These are phyloP conservation scores for Rhynchonycteris naso DNA, from an alignment of 2,797 vertebrate species.

Conservation along the genomic window DNA sequence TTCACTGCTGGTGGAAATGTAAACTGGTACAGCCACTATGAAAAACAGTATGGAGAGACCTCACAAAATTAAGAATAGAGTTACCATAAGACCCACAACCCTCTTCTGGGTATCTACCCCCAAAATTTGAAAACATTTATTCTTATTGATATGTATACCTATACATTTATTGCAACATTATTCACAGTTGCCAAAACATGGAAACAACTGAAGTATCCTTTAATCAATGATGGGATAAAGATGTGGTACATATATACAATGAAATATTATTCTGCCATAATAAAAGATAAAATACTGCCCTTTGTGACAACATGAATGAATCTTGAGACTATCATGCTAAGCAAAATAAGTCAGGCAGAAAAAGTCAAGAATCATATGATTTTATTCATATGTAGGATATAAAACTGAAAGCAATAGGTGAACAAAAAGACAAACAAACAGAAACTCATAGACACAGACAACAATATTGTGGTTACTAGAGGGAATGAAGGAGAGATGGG, in stretches of 20 bases:
- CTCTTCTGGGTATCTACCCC: neutral
- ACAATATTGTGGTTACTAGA: neutral
- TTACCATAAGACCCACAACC: neutral
- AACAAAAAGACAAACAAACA: neutral
- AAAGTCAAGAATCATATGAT: neutral
- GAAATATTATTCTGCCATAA: neutral
- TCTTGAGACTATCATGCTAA: neutral
- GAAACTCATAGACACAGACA: neutral
- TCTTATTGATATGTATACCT: neutral
- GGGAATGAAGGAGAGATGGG: neutral
- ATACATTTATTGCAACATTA: neutral
- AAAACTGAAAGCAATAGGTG: neutral
- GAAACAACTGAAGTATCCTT: neutral
- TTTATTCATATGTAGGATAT: neutral
- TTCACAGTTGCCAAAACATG: neutral
- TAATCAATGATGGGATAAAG: neutral
- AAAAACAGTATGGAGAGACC: neutral
- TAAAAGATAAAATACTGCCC: neutral
- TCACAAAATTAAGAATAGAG: neutral
- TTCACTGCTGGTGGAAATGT: no score
- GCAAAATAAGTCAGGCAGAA: neutral
- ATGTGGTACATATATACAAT: neutral
- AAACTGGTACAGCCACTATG: no score
- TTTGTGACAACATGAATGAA: neutral
- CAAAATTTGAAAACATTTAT: neutral